Base-by-base conservation (phyloP, 1,140 invertebrate species). In the Portunus trituberculatus region DNA sequence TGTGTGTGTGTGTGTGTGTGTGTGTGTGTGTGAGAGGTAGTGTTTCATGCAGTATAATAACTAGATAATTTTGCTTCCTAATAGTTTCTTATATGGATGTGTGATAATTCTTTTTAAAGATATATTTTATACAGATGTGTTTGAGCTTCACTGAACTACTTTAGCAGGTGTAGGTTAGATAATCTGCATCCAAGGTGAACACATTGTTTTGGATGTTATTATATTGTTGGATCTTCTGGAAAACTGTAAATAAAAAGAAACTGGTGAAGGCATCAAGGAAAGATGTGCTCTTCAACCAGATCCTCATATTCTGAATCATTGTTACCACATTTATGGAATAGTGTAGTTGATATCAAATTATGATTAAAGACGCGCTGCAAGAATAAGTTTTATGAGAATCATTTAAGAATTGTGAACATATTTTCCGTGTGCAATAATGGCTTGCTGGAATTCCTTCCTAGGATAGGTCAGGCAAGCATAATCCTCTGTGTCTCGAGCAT, bases 121-220 rank as follows among this genome's bases (percentile, higher is more conserved):
- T 76, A 76, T 76, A 76, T 76, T 76, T 76, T n/a, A 76, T 76
- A 76, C 67, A 25, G n/a, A 76, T 76, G 25, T n/a, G n/a, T 76
- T 25, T 76, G 67, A 76, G 67, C 67, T 76, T n/a, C 20, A 76
- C 67, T 76, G 3, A 76, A n/a, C 67, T n/a, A n/a, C 25, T 76
- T n/a, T 1, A 25, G 67, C 67, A 76, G 67, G 25, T n/a, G 20
- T 76, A 7, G n/a, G n/a, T n/a, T n/a, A n/a, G 67, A n/a, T 8
- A 25, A n/a, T n/a, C 6, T 76, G 67, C 67, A 25, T 76, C 20
- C 25, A n/a, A 76, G n/a, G 25, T n/a, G 67, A 20, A 10, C 16
- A 20, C 52, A 59, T 59, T 12, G 52, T 12, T 2, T 20, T 14
- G 52, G 52, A 20, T 59, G 52, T 59, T 59, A 10, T 59, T 59